phyloP scores from a whole-genome alignment of 2,888 invertebrate genomes.

The Hanleya hanleyi region DNA sequence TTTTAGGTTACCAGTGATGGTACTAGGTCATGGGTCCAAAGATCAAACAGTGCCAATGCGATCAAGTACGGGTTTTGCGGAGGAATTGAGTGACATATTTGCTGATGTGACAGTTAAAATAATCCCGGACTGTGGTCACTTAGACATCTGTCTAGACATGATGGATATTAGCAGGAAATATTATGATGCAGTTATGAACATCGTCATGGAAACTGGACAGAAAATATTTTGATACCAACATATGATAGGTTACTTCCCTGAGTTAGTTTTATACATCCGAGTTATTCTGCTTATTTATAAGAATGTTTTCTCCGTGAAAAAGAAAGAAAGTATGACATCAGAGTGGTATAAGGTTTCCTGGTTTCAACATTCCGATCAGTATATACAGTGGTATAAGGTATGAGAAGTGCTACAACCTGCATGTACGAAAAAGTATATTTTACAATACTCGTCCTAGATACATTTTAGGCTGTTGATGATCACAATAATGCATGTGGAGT shows the following conservation, averaged over 20 bases:
- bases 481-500: no score
- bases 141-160: conserved; percentile 64
- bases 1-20: conserved; percentile 64
- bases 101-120: conserved; percentile 53
- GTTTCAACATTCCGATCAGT: no score
- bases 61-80: conserved; percentile 55
- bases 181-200: conserved; percentile 53
- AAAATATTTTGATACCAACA: conserved; percentile 25
- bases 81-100: conserved; percentile 54
- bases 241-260: not conserved
- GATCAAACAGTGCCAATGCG: conserved; percentile 63
- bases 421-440: no score
- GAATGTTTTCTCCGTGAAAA: no score
- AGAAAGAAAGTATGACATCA: no score
- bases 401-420: no score
- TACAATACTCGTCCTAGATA: no score
- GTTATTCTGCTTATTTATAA: no score
- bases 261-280: not conserved
- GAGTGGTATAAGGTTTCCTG: no score
- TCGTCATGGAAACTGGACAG: conserved; percentile 52
- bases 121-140: conserved; percentile 67
- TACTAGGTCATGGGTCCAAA: conserved; percentile 64
- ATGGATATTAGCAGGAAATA: conserved; percentile 55
- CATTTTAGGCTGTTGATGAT: no score
- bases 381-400: no score